These are phyloP conservation scores for Apotomis turbidana DNA, from an alignment of 2,888 invertebrate species.

Conservation along the genomic window DNA sequence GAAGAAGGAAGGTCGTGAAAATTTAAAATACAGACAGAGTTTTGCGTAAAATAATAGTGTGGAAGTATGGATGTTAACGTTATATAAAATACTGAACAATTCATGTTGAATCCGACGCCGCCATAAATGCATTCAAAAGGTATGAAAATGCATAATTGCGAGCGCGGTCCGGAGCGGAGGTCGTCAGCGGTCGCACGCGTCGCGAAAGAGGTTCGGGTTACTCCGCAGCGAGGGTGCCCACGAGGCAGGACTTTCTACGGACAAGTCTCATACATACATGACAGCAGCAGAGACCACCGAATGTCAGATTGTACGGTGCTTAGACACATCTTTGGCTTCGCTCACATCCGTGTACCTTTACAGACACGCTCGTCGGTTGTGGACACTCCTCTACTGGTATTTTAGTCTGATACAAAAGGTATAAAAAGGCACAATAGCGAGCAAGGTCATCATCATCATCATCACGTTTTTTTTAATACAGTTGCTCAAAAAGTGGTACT, in stretches of 20 bases:
- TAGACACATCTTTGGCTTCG: neutral
- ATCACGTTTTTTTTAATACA: no score
- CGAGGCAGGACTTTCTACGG: constrained; percentile 18
- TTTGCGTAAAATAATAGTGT: no score
- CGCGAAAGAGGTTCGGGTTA: constrained; percentile 76
- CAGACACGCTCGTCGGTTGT: no score
- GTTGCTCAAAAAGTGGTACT: no score
- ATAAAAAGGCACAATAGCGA: no score
- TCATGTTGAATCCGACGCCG: constrained; percentile 1
- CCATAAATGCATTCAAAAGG: constrained; percentile 38
- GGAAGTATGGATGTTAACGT: neutral
- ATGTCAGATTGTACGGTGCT: neutral
- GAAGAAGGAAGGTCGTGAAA: no score
- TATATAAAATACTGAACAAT: constrained; percentile 8
- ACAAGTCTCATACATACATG: neutral
- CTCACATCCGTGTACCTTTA: no score
- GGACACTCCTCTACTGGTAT: neutral
- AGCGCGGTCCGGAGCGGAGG: constrained; percentile 75
- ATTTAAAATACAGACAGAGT: no score
- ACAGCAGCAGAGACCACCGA: no score
- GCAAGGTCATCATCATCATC: no score
- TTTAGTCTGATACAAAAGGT: no score
- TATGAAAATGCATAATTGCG: constrained; percentile 48
- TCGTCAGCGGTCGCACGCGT: constrained; percentile 71
- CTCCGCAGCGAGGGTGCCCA: constrained; percentile 49